Conservation (phyloP, 2,113 vertebrate genomes). For the Crotalus horridus region DNA sequence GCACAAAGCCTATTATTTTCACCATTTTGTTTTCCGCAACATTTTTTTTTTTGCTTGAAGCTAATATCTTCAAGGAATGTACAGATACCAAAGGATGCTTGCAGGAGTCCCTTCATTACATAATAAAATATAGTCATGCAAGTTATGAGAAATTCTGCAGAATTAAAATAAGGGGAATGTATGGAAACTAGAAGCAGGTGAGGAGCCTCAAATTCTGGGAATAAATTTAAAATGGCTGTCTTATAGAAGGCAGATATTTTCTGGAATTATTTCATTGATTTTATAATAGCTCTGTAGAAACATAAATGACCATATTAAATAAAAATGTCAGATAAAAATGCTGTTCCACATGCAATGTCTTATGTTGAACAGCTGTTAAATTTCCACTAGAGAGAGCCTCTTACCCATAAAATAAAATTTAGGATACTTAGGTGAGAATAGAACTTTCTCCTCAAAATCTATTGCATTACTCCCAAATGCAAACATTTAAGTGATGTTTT, state of each 20-base stretch:
- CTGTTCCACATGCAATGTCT: background rate
- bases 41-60: background rate
- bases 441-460: background rate
- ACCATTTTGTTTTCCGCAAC: background rate
- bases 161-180: background rate
- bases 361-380: background rate
- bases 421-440: too few species aligned
- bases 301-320: background rate
- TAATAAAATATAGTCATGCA: background rate
- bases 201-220: too few species aligned
- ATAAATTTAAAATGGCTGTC: background rate
- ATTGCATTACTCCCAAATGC: background rate
- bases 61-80: background rate
- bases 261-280: background rate
- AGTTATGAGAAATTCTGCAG: background rate
- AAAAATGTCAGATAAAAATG: background rate
- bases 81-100: background rate
- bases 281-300: background rate
- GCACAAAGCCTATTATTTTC: background rate
- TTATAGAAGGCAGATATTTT: too few species aligned
- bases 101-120: background rate
- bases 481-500: background rate
- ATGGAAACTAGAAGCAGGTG: background rate
- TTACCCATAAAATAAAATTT: background rate
- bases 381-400: constrained; percentile 3